phyloP scores from a whole-genome alignment of 2,888 invertebrate species.

The Dicyrtoma fusca region DNA sequence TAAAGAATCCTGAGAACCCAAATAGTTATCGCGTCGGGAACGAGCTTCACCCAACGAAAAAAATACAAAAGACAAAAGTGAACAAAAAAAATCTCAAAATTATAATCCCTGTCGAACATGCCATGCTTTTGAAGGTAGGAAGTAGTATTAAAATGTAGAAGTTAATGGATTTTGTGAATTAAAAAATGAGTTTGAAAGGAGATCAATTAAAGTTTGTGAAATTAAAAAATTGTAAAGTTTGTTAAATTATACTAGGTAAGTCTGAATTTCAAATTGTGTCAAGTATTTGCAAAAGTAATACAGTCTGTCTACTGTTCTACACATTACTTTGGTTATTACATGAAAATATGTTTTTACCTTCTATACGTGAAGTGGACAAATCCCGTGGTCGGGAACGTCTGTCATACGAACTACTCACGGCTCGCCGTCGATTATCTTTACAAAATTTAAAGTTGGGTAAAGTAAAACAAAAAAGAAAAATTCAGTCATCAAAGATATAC shows the following conservation, averaged over 20 bases:
- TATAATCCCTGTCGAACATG: not conserved
- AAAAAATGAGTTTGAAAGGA: not conserved
- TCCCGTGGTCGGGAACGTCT: slow-evolving; percentile 54
- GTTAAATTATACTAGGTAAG: too few species aligned
- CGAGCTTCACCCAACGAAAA: slow-evolving; percentile 52
- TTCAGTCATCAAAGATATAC: too few species aligned
- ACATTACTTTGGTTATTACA: slow-evolving; percentile 1
- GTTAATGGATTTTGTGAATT: not conserved
- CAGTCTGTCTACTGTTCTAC: not conserved
- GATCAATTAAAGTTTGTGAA: not conserved
- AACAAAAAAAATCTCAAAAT: not conserved
- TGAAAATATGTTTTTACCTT: slow-evolving; percentile 48
- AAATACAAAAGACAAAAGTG: slow-evolving; percentile 14
- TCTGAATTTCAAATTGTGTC: too few species aligned
- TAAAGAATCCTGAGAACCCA: slow-evolving; percentile 88
- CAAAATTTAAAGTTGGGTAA: slow-evolving; percentile 22
- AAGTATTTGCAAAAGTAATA: not conserved
- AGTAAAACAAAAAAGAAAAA: slow-evolving; percentile 25
- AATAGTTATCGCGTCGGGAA: slow-evolving; percentile 87
- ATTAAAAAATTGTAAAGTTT: not conserved
- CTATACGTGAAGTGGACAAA: slow-evolving; percentile 54
- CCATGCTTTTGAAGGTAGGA: not conserved
- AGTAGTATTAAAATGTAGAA: not conserved
- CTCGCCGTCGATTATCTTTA: slow-evolving; percentile 53
- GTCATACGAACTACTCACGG: slow-evolving; percentile 49